Percentiles rank a stretch among this genome's conserved stretches.
Evolutionary conservation across 2,888 invertebrate genomes (phyloP).

Genomic region (Eupsilia transversa): DNA sequence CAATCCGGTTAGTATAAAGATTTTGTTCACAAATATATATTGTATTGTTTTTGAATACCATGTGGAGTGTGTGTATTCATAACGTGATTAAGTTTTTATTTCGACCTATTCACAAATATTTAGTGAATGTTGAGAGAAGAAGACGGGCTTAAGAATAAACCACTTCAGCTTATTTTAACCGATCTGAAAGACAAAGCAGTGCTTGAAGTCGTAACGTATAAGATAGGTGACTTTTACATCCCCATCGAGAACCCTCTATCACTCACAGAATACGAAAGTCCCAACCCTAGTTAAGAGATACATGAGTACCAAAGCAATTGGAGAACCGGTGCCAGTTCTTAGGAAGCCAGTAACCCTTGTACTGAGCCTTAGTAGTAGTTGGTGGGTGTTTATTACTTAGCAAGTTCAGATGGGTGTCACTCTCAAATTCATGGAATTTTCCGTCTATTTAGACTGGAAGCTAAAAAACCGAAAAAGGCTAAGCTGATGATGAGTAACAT

Average conservation of each 20-base stretch:
- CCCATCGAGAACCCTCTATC: conserved; percentile 10
- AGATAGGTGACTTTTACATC: background rate
- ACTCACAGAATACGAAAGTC: background rate
- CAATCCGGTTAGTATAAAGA: conserved; percentile 1
- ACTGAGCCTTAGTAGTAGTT: background rate
- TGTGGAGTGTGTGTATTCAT: background rate
- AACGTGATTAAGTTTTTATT: background rate
- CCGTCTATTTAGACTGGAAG: background rate
- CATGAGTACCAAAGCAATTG: conserved; percentile 1
- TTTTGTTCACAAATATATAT: conserved; percentile 9
- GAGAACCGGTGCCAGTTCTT: background rate
- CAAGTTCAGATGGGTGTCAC: background rate
- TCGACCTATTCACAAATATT: background rate
- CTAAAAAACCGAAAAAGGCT: conserved; percentile 2
- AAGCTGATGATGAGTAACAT: background rate
- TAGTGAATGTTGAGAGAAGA: background rate
- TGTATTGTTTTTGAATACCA: background rate
- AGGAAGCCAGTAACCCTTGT: background rate
- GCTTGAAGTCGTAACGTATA: background rate
- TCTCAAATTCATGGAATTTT: background rate
- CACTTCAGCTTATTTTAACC: background rate
- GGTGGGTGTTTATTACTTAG: background rate
- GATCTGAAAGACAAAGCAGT: background rate
- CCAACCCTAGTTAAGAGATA: background rate
- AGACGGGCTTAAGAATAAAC: background rate